A percentile compares a stretch with the other conserved stretches of the same genome.
phyloP scores from a whole-genome alignment of 2,888 invertebrate genomes.

The Tenthredo notha region DNA sequence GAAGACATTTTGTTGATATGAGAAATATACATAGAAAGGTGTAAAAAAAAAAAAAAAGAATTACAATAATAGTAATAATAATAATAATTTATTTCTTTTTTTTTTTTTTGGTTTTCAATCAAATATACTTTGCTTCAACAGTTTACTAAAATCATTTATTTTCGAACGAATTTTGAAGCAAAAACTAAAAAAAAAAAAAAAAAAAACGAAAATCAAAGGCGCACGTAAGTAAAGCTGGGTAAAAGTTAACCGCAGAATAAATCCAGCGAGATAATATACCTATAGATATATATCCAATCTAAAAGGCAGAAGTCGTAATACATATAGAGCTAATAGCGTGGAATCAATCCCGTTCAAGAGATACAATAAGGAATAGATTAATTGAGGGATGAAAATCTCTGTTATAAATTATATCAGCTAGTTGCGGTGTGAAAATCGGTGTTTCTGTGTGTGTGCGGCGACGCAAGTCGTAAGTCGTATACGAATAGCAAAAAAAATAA shows the following conservation, averaged over 20 bases:
- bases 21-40: neutral
- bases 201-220: neutral
- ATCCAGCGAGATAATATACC: neutral
- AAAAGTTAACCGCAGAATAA: too few species aligned
- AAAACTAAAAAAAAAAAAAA: neutral
- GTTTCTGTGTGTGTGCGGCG: neutral
- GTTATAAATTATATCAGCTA: neutral
- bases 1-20: neutral
- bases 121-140: too few species aligned
- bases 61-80: neutral
- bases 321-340: neutral
- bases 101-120: too few species aligned
- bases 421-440: constrained; percentile 3
- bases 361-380: constrained; percentile 3
- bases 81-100: neutral
- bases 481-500: too few species aligned
- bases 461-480: neutral
- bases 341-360: neutral
- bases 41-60: neutral
- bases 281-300: neutral
- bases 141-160: too few species aligned
- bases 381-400: neutral
- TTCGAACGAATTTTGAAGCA: too few species aligned
- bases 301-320: neutral
- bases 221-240: neutral